phyloP scores from a whole-genome alignment of 2,113 vertebrate genomes.

The Anhinga anhinga region DNA sequence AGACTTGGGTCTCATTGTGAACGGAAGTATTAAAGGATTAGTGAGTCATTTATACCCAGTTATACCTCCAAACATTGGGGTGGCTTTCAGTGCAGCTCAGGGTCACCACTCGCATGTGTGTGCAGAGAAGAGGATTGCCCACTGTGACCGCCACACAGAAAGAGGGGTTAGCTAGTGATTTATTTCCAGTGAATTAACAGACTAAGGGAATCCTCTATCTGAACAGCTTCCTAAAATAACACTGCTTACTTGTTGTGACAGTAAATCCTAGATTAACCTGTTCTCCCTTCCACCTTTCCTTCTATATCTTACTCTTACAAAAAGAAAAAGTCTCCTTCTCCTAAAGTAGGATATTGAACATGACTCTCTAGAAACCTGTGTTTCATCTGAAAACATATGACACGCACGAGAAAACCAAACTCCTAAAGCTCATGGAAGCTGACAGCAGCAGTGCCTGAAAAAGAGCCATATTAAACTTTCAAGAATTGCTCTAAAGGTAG shows the following conservation, averaged over 20 bases:
- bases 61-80: not conserved
- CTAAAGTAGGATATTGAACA: not conserved
- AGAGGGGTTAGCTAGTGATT: not conserved
- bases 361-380: not conserved
- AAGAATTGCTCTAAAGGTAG: not conserved
- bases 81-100: constrained; percentile 4
- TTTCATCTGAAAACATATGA: not conserved
- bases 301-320: not conserved
- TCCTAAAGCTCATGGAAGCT: not conserved
- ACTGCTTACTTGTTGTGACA: not conserved
- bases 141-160: not conserved
- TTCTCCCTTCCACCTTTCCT: not conserved
- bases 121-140: not conserved
- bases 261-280: not conserved
- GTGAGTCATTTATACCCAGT: constrained; percentile 43
- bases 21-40: constrained; percentile 63
- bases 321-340: not conserved
- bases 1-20: constrained; percentile 13
- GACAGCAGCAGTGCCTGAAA: not conserved
- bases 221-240: constrained; percentile 32
- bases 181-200: constrained; percentile 11
- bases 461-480: not conserved
- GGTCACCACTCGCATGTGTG: not conserved
- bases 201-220: constrained; percentile 1
- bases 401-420: not conserved